Evolutionary conservation across 2,113 vertebrate species (phyloP).

Genomic region (Montifringilla adamsi): DNA sequence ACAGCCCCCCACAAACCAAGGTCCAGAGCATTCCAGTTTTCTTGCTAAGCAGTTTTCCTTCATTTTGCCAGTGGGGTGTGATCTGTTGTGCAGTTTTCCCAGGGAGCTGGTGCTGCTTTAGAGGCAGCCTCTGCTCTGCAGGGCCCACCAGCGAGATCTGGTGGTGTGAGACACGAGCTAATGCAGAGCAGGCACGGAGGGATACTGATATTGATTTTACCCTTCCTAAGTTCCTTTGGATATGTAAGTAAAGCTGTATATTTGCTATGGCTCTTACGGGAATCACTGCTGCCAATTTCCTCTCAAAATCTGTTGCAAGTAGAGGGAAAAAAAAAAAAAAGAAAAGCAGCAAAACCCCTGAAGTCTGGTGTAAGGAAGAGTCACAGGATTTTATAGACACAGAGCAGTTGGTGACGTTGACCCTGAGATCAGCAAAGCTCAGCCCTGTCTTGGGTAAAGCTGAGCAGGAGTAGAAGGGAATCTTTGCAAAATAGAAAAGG

Average conservation of each 20-base stretch:
- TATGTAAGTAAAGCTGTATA: not conserved
- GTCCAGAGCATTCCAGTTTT: not conserved
- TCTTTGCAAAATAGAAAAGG: not conserved
- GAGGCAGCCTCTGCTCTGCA: not conserved
- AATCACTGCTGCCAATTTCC: slow-evolving; percentile 14
- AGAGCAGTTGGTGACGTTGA: not conserved
- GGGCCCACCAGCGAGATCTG: not conserved
- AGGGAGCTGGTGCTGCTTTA: not conserved
- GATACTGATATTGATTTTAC: slow-evolving; percentile 10
- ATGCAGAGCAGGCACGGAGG: not conserved
- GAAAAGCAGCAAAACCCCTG: not conserved
- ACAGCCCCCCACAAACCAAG: not conserved
- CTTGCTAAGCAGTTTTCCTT: not conserved
- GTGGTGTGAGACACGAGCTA: not conserved
- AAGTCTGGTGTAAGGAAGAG: not conserved
- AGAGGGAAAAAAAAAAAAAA: not conserved
- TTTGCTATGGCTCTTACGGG: slow-evolving; percentile 3
- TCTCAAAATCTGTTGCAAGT: slow-evolving; percentile 11
- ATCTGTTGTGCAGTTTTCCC: not conserved
- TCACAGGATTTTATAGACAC: not conserved
- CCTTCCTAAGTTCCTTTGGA: not conserved
- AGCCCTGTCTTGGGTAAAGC: not conserved
- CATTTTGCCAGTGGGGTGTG: not conserved
- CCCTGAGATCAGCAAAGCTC: not conserved
- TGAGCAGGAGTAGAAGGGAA: not conserved